A percentile compares a stretch with the other conserved stretches of the same genome.
These are phyloP conservation scores for Amia ocellicauda DNA, from an alignment of 2,113 vertebrate species.

Conservation along the genomic window DNA sequence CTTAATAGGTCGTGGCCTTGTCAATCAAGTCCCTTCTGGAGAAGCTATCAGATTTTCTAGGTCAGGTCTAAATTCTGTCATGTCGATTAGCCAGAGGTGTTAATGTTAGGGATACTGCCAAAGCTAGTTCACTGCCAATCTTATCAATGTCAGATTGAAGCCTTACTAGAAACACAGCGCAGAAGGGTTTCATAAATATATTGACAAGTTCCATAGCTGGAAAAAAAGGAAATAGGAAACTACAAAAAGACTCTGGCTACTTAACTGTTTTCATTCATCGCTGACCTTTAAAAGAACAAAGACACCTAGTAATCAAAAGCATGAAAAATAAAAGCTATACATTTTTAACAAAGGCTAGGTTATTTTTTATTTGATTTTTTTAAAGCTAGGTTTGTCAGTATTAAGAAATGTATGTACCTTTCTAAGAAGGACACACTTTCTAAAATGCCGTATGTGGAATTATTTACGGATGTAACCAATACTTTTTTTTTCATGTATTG, in stretches of 20 bases:
- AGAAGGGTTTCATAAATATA: conserved; percentile 29
- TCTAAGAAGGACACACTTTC: too few species aligned
- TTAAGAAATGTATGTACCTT: conserved; percentile 1
- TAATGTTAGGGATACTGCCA: conserved; percentile 63
- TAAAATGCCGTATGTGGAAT: too few species aligned
- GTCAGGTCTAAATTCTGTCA: conserved; percentile 68
- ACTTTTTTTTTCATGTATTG: too few species aligned
- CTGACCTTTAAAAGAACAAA: conserved; percentile 21
- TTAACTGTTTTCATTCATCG: conserved; percentile 24
- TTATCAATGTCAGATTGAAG: conserved; percentile 61
- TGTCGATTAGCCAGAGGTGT: conserved; percentile 69
- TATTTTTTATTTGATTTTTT: conserved; percentile 1
- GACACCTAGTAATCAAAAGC: conserved; percentile 11
- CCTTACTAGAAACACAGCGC: conserved; percentile 24
- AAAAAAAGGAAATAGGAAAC: conserved; percentile 20
- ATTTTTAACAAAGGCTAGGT: conserved; percentile 17
- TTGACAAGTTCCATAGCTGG: conserved; percentile 27
- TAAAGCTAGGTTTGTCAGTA: neutral
- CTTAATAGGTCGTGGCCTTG: conserved; percentile 34
- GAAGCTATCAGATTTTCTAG: conserved; percentile 47
- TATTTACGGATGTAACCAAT: too few species aligned
- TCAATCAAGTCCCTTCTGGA: conserved; percentile 28
- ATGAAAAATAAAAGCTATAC: conserved; percentile 21
- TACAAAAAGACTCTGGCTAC: conserved; percentile 21
- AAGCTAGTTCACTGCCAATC: conserved; percentile 55